These are phyloP conservation scores for Oasisia sp. DNA, from an alignment of 2,888 invertebrate species.

Conservation along the genomic window DNA sequence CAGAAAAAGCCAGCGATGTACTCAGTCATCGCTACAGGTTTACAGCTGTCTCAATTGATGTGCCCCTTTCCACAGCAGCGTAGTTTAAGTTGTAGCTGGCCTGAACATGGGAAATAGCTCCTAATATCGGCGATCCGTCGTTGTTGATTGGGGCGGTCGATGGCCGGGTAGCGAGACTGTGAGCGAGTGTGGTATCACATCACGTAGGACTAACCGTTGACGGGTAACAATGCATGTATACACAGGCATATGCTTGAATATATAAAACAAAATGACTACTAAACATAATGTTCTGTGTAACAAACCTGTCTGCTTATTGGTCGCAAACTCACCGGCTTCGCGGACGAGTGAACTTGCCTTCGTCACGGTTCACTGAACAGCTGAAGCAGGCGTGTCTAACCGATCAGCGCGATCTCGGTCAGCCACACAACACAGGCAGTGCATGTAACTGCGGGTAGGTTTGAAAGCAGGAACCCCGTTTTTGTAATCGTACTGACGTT, in stretches of 20 bases:
- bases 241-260: not conserved
- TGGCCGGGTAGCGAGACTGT: not conserved
- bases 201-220: not conserved
- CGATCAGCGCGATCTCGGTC: not conserved
- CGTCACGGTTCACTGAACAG: conserved; percentile 1
- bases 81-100: not conserved
- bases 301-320: not conserved
- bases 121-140: not conserved
- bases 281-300: not conserved
- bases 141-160: not conserved
- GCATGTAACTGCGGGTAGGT: not conserved
- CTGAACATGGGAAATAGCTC: not conserved
- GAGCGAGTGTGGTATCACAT: not conserved
- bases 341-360: not conserved
- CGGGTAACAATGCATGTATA: not conserved
- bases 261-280: not conserved
- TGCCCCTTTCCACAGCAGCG: no score
- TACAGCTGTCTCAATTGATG: not conserved
- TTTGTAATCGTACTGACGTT: not conserved
- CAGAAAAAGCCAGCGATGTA: not conserved
- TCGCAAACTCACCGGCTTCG: not conserved
- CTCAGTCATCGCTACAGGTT: not conserved
- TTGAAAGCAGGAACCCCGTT: not conserved
- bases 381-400: not conserved
- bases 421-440: not conserved